Evolutionary conservation across 2,113 vertebrate species (phyloP).

Genomic region (Todiramphus saurophagus): DNA sequence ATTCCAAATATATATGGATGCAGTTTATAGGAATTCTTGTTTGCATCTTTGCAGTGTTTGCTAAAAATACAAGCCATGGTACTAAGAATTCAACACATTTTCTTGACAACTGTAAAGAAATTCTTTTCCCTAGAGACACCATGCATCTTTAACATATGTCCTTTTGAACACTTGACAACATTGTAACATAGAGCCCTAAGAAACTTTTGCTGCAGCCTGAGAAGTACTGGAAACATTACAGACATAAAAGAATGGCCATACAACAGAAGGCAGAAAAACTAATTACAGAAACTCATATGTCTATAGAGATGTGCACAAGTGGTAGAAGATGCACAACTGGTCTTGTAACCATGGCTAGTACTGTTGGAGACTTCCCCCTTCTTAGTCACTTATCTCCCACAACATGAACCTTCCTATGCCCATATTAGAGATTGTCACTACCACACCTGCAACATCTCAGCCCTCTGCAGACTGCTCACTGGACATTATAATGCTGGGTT

Average conservation of each 20-base stretch:
- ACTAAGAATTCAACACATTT: not conserved
- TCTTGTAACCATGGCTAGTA: not conserved
- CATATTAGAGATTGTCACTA: no score
- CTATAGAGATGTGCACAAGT: not conserved
- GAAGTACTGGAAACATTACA: not conserved
- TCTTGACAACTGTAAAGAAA: not conserved
- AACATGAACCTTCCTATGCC: not conserved
- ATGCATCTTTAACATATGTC: not conserved
- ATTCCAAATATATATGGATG: not conserved
- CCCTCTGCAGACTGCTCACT: not conserved
- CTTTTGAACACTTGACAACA: not conserved
- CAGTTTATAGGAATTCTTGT: not conserved
- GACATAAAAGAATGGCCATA: not conserved
- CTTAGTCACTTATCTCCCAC: not conserved
- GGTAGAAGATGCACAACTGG: not conserved
- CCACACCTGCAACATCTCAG: not conserved
- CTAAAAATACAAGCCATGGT: not conserved
- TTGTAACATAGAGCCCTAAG: not conserved
- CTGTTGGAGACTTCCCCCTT: not conserved
- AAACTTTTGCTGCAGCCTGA: not conserved
- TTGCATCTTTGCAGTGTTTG: not conserved
- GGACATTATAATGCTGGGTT: not conserved
- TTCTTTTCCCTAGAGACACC: not conserved
- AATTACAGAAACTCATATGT: accelerated
- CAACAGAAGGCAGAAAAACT: not conserved